A percentile compares a stretch with the other conserved stretches of the same genome.
phyloP scores from a whole-genome alignment of 2,888 invertebrate genomes.

The Hydropsyche betteni region DNA sequence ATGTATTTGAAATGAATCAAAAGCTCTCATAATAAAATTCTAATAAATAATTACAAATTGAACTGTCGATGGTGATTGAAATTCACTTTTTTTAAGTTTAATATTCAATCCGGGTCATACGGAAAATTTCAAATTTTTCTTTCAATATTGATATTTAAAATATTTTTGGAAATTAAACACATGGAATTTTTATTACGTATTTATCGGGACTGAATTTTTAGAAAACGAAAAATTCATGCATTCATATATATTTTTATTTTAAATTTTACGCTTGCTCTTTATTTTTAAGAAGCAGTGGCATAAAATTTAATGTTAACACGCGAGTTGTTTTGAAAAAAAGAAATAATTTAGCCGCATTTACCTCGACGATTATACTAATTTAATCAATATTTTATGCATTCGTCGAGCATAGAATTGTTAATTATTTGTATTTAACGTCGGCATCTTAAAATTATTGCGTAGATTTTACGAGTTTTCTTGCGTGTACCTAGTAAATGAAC shows the following conservation, averaged over 20 bases:
- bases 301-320: slow-evolving; percentile 22
- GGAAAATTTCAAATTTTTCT: background rate
- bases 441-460: too few species aligned
- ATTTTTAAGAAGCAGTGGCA: slow-evolving; percentile 5
- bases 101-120: slow-evolving; percentile 5
- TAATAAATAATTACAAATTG: too few species aligned
- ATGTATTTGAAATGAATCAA: too few species aligned
- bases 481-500: too few species aligned
- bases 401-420: too few species aligned
- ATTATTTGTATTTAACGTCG: too few species aligned
- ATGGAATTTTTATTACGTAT: slow-evolving; percentile 6
- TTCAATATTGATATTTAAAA: background rate
- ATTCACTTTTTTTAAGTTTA: background rate
- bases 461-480: too few species aligned
- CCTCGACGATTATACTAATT: slow-evolving; percentile 10
- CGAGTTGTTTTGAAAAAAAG: background rate
- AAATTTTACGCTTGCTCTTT: slow-evolving; percentile 15
- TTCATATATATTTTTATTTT: slow-evolving; percentile 18
- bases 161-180: background rate
- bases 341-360: background rate
- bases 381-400: slow-evolving; percentile 26
- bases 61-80: too few species aligned
- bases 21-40: too few species aligned
- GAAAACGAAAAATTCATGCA: background rate
- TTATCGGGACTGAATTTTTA: slow-evolving; percentile 4